A percentile compares a stretch with the other conserved stretches of the same genome.
These are phyloP conservation scores for Mionectes olivaceus DNA, from an alignment of 2,797 vertebrate species.

Conservation along the genomic window DNA sequence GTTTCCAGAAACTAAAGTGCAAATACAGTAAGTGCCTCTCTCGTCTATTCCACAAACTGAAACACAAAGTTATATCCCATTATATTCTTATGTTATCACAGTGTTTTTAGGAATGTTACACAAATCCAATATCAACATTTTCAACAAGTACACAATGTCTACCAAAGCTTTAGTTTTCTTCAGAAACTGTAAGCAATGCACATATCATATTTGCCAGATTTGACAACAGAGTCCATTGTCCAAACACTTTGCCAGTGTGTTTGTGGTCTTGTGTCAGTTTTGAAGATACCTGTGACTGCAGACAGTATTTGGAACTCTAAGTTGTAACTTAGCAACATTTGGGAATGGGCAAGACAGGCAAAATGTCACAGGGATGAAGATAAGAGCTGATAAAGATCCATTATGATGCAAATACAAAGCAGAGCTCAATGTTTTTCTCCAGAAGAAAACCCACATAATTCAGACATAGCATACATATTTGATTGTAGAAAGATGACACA, in stretches of 20 bases:
- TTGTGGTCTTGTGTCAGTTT: background rate
- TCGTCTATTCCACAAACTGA: background rate
- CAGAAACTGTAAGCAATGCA: background rate
- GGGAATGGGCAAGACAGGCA: background rate
- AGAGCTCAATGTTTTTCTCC: background rate
- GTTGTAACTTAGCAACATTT: background rate
- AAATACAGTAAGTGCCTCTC: background rate
- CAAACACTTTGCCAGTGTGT: background rate
- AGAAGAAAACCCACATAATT: background rate
- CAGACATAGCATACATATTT: background rate
- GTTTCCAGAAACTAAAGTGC: background rate
- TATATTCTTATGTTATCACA: background rate
- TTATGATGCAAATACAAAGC: background rate
- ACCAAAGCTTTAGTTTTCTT: background rate
- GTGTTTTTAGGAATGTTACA: background rate
- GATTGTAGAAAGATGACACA: background rate
- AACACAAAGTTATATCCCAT: background rate
- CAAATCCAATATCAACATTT: background rate
- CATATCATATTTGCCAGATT: background rate
- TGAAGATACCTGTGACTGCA: background rate
- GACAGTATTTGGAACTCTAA: background rate
- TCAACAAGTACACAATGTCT: background rate
- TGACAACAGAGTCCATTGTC: background rate
- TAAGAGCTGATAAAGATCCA: background rate
- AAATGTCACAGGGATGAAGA: background rate